Conservation (phyloP, 2,888 invertebrate genomes). For the Callyntrura guangdongensis region DNA sequence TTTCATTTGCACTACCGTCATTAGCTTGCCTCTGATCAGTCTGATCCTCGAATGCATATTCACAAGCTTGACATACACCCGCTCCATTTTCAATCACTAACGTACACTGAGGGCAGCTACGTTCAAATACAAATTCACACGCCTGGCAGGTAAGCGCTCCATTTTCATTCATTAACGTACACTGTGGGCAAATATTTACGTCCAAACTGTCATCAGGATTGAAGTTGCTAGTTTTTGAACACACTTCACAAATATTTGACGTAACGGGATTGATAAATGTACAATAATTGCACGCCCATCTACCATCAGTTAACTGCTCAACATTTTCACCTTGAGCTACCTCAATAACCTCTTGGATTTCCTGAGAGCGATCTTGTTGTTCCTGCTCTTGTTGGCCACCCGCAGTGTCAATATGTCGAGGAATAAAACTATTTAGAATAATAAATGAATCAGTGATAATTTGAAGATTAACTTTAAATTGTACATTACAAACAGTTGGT, state of each 20-base stretch:
- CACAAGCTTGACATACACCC: too few relatives aligned
- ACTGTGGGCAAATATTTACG: slow-evolving; percentile 91
- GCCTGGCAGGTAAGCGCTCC: slow-evolving; percentile 90
- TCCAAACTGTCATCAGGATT: slow-evolving; percentile 90
- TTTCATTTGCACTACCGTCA: too few relatives aligned
- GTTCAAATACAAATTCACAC: slow-evolving; percentile 88
- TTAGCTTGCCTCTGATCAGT: too few relatives aligned
- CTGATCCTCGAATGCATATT: too few relatives aligned
- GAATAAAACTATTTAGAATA: background rate
- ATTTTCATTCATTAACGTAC: slow-evolving; percentile 91
- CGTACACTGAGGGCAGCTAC: background rate
- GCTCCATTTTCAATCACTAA: too few relatives aligned
- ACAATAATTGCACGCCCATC: slow-evolving; percentile 91
- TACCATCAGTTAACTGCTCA: background rate
- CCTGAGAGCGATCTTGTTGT: too few relatives aligned
- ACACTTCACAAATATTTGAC: slow-evolving; percentile 91
- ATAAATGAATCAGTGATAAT: too few relatives aligned
- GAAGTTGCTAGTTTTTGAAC: slow-evolving; percentile 89
- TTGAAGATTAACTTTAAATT: too few relatives aligned
- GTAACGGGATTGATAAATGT: slow-evolving; percentile 89
- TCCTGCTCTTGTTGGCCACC: background rate
- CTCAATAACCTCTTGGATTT: too few relatives aligned
- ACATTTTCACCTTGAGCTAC: background rate
- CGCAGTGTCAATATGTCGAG: background rate
- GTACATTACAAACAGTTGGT: too few relatives aligned